A percentile compares a stretch with the other conserved stretches of the same genome.
Conservation (phyloP, 2,888 invertebrate species). For the Balanococcus diminutus region DNA sequence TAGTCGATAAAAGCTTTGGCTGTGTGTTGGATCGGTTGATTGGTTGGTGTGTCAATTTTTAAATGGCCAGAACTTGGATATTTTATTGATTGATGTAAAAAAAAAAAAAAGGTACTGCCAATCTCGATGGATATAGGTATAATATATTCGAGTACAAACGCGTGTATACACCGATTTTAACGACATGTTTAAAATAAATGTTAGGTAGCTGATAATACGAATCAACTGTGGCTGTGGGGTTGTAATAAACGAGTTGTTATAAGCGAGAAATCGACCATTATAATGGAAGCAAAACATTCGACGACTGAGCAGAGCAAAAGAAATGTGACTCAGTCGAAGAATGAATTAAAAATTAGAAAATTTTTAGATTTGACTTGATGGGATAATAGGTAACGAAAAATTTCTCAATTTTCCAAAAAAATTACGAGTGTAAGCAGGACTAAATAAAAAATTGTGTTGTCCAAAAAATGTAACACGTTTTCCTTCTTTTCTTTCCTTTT, state of each 20-base stretch:
- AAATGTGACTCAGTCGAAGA: no score
- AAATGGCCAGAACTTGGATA: not conserved
- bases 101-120: constrained; percentile 13
- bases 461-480: no score
- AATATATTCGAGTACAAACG: not conserved
- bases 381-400: no score
- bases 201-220: not conserved
- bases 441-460: no score
- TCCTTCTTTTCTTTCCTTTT: no score
- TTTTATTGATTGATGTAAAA: no score
- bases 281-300: not conserved
- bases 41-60: not conserved
- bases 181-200: constrained; percentile 4
- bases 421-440: no score
- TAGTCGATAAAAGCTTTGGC: no score
- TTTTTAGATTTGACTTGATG: no score
- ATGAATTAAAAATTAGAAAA: no score
- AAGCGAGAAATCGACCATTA: not conserved
- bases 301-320: not conserved
- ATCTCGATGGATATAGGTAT: not conserved
- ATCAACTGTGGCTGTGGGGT: not conserved
- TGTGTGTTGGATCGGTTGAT: no score
- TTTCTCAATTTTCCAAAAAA: no score
- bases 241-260: constrained; percentile 12
- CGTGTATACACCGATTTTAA: not conserved